phyloP scores from a whole-genome alignment of 37 sponge, comb jelly and placozoan genomes.

The Ianthella basta region DNA sequence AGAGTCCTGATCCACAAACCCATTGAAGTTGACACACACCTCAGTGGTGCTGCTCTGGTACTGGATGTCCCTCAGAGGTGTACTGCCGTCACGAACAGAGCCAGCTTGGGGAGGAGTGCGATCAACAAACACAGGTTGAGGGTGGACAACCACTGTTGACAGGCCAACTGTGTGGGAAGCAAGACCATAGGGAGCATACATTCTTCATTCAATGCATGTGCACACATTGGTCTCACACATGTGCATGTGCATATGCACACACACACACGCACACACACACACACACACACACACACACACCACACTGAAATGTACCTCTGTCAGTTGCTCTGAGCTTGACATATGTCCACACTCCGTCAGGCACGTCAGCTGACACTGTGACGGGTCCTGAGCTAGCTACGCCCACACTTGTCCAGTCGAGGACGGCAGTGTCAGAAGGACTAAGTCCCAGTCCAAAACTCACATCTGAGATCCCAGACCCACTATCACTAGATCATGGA shows the following conservation, averaged over 20 bases:
- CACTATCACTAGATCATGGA: constrained; percentile 58
- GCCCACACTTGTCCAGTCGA: constrained; percentile 58
- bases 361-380: constrained; percentile 47
- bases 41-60: constrained; percentile 36
- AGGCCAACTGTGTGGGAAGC: constrained; percentile 59
- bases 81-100: constrained; percentile 44
- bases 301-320: constrained; percentile 60
- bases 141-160: constrained; percentile 21
- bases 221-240: not conserved
- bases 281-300: constrained; percentile 7
- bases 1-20: constrained; percentile 71
- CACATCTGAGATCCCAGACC: constrained; percentile 60
- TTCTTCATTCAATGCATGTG: not conserved
- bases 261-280: not conserved
- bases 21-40: constrained; percentile 68
- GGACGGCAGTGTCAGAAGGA: constrained; percentile 42
- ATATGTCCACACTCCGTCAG: constrained; percentile 68
- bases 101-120: constrained; percentile 73
- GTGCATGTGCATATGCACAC: not conserved
- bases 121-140: constrained; percentile 60
- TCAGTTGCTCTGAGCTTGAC: constrained; percentile 74
- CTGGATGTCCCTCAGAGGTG: constrained; percentile 34
- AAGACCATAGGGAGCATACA: not conserved
- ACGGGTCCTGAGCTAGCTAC: not conserved
- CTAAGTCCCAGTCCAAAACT: constrained; percentile 64